Evolutionary conservation across 1,140 invertebrate genomes (phyloP), one percentile per base, ranked within the genome.

Genomic region (Apis florea): DNA sequence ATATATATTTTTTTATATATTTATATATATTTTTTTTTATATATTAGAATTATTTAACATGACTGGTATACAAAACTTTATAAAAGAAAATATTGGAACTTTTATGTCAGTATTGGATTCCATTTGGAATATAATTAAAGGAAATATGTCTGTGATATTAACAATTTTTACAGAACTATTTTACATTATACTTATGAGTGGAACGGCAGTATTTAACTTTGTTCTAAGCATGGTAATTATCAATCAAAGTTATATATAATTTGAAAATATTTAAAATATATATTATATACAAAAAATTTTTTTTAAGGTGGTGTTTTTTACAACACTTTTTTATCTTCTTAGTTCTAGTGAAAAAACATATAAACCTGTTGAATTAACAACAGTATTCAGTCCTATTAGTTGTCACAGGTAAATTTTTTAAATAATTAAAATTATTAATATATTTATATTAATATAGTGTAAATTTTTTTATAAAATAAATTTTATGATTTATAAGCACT

Each of bases 291-390:
- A 47, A 58, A 51, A 40, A 72, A 71, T 70, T 87, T 80, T 47
- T 83, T 87, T 86, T 84, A 90, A 99, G 98, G 96, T 99, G 82
- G 97, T 99, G 1, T 99, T 99, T 94, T 96, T 99, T 88, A 99
- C 98, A 4, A 98, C 98, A 0, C 93, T 99, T 9, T 99, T 99
- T 93, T 99, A 99, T 92, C 94, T 99, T 56, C 94, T 99, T 64
- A 97, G 96, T 83, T 97, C 96, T 2, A 99, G 98, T 93, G 96
- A 96, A 84, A 96, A 97, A 64, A 95, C 97, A 64, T 99, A 99
- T 90, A 98, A 98, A 92, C 98, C 98, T 0, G 96, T 99, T 59
- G 98, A 98, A 91, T 93, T 98, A 19, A 95, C 98, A 74, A 96
- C 96, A 8, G 95, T 95, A 54, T 95, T 97, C 64, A 97, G 96